Evolutionary conservation across 2,888 invertebrate species (phyloP).

Genomic region (Hemistola chrysoprasaria): DNA sequence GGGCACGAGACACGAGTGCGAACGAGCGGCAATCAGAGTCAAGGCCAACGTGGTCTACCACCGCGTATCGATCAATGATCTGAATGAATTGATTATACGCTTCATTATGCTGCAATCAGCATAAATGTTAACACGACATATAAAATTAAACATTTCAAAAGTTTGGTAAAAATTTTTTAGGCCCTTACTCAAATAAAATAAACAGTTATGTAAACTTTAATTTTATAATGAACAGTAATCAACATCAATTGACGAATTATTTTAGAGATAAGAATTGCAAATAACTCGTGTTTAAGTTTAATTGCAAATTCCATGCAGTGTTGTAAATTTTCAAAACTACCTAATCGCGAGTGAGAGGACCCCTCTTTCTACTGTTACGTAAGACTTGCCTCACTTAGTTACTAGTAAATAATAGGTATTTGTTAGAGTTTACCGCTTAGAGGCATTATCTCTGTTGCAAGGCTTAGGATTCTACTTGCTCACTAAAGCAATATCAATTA

Average conservation of each 20-base stretch:
- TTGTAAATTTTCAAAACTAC: conserved; percentile 25
- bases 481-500: no score
- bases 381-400: conserved; percentile 25
- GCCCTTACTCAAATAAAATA: no score
- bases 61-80: conserved; percentile 60
- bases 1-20: conserved; percentile 13
- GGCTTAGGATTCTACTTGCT: no score
- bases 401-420: conserved; percentile 26
- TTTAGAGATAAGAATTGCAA: neutral
- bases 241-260: no score
- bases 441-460: conserved; percentile 17
- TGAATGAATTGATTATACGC: conserved; percentile 30
- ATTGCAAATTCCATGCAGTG: conserved; percentile 14
- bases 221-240: neutral
- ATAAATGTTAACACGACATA: no score
- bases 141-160: no score
- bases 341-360: conserved; percentile 25
- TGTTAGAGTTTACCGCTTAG: conserved; percentile 19
- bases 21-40: conserved; percentile 55
- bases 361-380: conserved; percentile 25
- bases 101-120: conserved; percentile 1
- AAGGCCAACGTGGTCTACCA: conserved; percentile 58
- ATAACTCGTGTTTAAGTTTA: conserved; percentile 5
- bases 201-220: no score
- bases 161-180: no score